Evolutionary conservation across 2,888 invertebrate genomes (phyloP).

Genomic region (Quadriops clusia): DNA sequence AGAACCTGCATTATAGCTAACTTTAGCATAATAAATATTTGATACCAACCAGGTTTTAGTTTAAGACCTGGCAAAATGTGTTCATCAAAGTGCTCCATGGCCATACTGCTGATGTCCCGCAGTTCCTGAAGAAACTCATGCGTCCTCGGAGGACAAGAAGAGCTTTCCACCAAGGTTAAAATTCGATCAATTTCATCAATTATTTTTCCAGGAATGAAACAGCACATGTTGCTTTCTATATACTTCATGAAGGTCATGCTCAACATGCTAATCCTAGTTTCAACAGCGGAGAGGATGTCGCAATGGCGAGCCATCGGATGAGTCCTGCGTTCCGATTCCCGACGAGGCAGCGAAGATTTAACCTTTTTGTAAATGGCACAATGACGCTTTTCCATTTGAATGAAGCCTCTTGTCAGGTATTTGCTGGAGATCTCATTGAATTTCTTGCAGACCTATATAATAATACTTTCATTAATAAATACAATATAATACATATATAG

Average conservation of each 20-base stretch:
- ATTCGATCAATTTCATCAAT: slow-evolving; percentile 79
- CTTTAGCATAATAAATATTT: too few species aligned
- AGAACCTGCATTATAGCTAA: too few species aligned
- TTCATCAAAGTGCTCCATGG: slow-evolving; percentile 92
- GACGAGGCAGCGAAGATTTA: slow-evolving; percentile 68
- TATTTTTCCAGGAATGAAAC: slow-evolving; percentile 90
- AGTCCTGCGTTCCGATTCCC: slow-evolving; percentile 79
- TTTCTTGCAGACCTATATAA: slow-evolving; percentile 59
- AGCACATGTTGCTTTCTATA: slow-evolving; percentile 71
- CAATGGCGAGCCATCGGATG: slow-evolving; percentile 81
- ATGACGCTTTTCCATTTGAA: slow-evolving; percentile 67
- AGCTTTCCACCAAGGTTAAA: slow-evolving; percentile 53
- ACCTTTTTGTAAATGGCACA: slow-evolving; percentile 62
- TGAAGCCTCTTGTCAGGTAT: slow-evolving; percentile 71
- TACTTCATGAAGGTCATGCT: slow-evolving; percentile 88
- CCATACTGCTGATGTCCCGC: slow-evolving; percentile 87
- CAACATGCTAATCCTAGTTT: slow-evolving; percentile 82
- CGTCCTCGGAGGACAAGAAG: slow-evolving; percentile 59
- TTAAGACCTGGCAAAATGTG: slow-evolving; percentile 53
- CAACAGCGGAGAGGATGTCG: slow-evolving; percentile 80
- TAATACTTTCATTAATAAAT: too few species aligned
- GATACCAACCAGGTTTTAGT: too few species aligned
- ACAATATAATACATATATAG: too few species aligned
- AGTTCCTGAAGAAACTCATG: slow-evolving; percentile 75
- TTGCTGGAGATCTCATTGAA: slow-evolving; percentile 67